A percentile compares a stretch with the other conserved stretches of the same genome.
phyloP scores from a whole-genome alignment of 2,113 vertebrate species.

The Indri indri region DNA sequence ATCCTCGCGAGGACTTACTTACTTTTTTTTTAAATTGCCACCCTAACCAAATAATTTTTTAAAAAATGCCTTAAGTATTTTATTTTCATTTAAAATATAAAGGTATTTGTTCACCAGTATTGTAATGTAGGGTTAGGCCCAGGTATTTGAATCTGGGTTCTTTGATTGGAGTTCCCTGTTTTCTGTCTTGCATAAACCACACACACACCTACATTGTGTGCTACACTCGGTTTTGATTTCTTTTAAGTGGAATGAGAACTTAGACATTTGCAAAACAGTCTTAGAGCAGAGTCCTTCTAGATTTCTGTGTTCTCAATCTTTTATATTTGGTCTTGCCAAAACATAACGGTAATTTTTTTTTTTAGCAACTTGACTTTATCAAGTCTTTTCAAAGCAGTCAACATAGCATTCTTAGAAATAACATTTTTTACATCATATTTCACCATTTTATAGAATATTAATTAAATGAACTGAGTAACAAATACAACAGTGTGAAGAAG shows the following conservation, averaged over 20 bases:
- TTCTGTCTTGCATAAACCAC: background rate
- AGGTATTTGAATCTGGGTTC: background rate
- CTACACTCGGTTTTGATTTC: background rate
- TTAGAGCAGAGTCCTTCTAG: slow-evolving; percentile 24
- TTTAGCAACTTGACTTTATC: slow-evolving; percentile 57
- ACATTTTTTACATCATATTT: slow-evolving; percentile 11
- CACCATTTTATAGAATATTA: background rate
- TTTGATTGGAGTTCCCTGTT: background rate
- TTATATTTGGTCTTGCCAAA: slow-evolving; percentile 23
- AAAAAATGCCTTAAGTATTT: background rate
- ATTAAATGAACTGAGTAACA: background rate
- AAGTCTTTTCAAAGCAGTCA: slow-evolving; percentile 34
- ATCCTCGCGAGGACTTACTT: background rate
- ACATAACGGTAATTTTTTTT: background rate
- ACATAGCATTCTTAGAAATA: background rate
- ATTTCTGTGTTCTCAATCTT: slow-evolving; percentile 35
- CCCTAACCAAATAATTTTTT: background rate
- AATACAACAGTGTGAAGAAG: background rate
- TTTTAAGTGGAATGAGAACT: background rate
- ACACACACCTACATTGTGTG: background rate
- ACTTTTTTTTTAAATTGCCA: background rate
- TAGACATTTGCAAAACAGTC: background rate
- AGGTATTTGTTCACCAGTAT: background rate
- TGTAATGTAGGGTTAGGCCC: background rate
- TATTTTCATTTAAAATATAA: slow-evolving; percentile 1